Evolutionary conservation across 2,113 vertebrate genomes (phyloP), one percentile per base, ranked within the genome.

Genomic region (Equus quagga): DNA sequence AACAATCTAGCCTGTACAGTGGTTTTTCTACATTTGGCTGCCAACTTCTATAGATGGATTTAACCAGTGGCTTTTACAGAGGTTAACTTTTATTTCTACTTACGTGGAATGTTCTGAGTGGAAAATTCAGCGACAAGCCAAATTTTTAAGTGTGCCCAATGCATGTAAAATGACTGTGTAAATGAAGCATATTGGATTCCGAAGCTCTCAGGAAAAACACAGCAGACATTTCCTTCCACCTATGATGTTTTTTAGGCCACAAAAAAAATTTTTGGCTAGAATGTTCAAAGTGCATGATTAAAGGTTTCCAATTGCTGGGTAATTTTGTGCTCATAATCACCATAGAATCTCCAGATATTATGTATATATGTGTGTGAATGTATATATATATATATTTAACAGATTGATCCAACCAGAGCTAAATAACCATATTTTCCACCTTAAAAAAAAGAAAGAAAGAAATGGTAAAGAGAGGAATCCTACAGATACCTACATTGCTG

Each of bases 11-110:
- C 8, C 88, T 10, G 4, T 81, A 69, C 60, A 49, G 49, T 79
- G 81, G 41, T 81, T 88, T 93, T 93, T 88, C 67, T 69, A 51
- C 36, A 64, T 62, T 94, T 93, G 89, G 54, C 83, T 64, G 62
- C 75, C 64, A 92, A 11, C 51, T 51, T 85, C 95, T 64, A 81
- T 1, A 64, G 86, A 73, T 4, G 62, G 65, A 65, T 80, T 72
- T 73, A 83, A 65, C 62, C 78, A 17, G 36, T 72, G 33, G 44
- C 76, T 89, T 96, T 96, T 88, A 94, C 6, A 64, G 56, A 97
- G 72, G 87, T 33, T 69, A 97, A 96, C 56, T 75, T 91, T 96
- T 73, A 96, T 91, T 97, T 96, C 80, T 89, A 36, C 46, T 91
- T 46, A 64, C 23, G 54, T 67, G 80, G 28, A 94, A 82, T 54